Evolutionary conservation across 2,888 invertebrate species (phyloP).

Genomic region (Quadroppia sp.): DNA sequence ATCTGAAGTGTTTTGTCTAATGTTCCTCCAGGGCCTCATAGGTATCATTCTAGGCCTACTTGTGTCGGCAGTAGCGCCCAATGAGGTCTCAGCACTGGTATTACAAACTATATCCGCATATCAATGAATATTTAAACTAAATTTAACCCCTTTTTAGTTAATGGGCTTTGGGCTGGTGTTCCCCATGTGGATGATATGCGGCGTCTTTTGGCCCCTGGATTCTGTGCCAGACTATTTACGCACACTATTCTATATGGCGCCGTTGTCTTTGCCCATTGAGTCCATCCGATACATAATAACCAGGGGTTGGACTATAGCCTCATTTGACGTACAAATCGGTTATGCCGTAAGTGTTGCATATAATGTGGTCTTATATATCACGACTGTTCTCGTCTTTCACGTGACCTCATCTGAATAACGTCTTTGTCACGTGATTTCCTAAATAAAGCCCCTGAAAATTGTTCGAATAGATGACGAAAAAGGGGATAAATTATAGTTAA

Average conservation of each 20-base stretch:
- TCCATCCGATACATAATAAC: slow-evolving; percentile 29
- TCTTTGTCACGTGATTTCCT: too few species aligned
- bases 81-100: slow-evolving; percentile 39
- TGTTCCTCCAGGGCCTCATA: slow-evolving; percentile 31
- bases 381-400: slow-evolving; percentile 35
- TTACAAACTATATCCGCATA: neutral
- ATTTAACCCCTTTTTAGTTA: slow-evolving; percentile 16
- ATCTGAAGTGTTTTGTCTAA: neutral
- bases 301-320: slow-evolving; percentile 30
- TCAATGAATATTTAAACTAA: neutral
- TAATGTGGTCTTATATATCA: slow-evolving; percentile 19
- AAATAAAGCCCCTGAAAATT: too few species aligned
- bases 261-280: slow-evolving; percentile 35
- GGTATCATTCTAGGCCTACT: slow-evolving; percentile 33
- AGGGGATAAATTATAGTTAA: too few species aligned
- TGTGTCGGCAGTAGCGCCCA: slow-evolving; percentile 30
- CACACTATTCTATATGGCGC: slow-evolving; percentile 32
- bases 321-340: slow-evolving; percentile 32
- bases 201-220: slow-evolving; percentile 40
- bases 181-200: slow-evolving; percentile 42
- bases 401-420: slow-evolving; percentile 1
- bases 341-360: slow-evolving; percentile 28
- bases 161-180: slow-evolving; percentile 39
- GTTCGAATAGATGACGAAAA: too few species aligned
- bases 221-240: slow-evolving; percentile 19